Base-by-base conservation (phyloP, 2,113 vertebrate species). In the Hypocryptadius cinnamomeus region DNA sequence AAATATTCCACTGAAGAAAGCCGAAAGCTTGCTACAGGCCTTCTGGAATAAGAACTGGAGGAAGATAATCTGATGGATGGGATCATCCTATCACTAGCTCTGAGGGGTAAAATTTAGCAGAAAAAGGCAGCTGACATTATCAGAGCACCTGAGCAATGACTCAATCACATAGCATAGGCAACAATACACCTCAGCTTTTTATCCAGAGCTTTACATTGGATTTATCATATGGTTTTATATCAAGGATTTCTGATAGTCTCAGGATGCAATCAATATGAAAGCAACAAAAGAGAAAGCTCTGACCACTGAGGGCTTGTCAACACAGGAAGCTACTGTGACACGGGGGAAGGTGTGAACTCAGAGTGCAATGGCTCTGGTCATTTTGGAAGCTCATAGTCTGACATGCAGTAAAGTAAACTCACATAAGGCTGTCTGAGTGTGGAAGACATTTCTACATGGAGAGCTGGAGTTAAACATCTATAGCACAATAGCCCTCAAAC, bases 1-100 rank as follows among this genome's bases (percentile, higher is more conserved):
- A 92, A 96, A 94, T 94, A 86, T n/a, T 85, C 81, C 81, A 92
- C 83, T 68, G 68, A 96, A 94, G 82, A 94, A 93, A 97, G 86
- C 57, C 86, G 92, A 60, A 95, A 89, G 10, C 65, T 86, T 71
- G 66, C 79, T 93, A 72, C 69, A 51, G 51, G 15, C 25, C 48
- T 87, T 79, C 76, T 85, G 54, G 88, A 97, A 85, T 50, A 96
- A 91, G 79, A 70, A 47, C 10, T 16, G 5, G 50, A 85, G 37
- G 79, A 94, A 95, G 91, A 93, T 9, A 37, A 93, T 74, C 72
- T 33, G 22, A 71, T 72, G 85, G 73, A 79, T 80, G 92, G 82
- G 57, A 71, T 94, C 37, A 45, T 35, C 24, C 66, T 90, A 81
- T 89, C 53, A n/a, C 33, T 68, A 88, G 74, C 40, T 87, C 87